Evolutionary conservation across 2,888 invertebrate genomes (phyloP).

Genomic region (Caenorhabditis sp.): DNA sequence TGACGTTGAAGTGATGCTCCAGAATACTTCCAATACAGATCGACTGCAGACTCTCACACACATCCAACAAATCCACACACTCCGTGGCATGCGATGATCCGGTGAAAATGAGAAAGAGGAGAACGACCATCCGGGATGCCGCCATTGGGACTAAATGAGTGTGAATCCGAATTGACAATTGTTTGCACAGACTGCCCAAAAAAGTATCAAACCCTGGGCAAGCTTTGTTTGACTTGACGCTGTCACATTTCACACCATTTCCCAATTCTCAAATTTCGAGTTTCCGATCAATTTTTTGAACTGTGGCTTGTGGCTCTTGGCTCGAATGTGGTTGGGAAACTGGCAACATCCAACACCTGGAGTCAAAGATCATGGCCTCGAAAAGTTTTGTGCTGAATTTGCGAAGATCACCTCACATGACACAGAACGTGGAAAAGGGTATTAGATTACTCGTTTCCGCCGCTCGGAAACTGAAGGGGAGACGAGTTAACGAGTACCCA

Average conservation of each 20-base stretch:
- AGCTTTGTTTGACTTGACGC: constrained; percentile 15
- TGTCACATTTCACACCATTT: constrained; percentile 44
- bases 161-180: constrained; percentile 6
- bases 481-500: constrained; percentile 28
- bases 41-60: constrained; percentile 53
- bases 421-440: constrained; percentile 26
- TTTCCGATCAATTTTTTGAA: constrained; percentile 27
- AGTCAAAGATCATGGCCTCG: constrained; percentile 25
- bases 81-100: constrained; percentile 16
- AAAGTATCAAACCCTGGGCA: too few relatives aligned
- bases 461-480: constrained; percentile 34
- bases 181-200: constrained; percentile 61
- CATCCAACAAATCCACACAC: constrained; percentile 58
- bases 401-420: constrained; percentile 21
- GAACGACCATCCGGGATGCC: constrained; percentile 27
- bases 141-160: constrained; percentile 56
- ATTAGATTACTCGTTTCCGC: constrained; percentile 44
- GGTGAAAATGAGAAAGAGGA: constrained; percentile 15
- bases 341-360: not conserved
- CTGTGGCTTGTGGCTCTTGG: too few relatives aligned
- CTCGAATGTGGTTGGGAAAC: not conserved
- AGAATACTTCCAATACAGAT: constrained; percentile 68
- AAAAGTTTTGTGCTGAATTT: constrained; percentile 11
- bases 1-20: constrained; percentile 55
- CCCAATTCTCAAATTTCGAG: not conserved